phyloP scores from a whole-genome alignment of 2,888 invertebrate genomes.

The Drosophila koepferae region DNA sequence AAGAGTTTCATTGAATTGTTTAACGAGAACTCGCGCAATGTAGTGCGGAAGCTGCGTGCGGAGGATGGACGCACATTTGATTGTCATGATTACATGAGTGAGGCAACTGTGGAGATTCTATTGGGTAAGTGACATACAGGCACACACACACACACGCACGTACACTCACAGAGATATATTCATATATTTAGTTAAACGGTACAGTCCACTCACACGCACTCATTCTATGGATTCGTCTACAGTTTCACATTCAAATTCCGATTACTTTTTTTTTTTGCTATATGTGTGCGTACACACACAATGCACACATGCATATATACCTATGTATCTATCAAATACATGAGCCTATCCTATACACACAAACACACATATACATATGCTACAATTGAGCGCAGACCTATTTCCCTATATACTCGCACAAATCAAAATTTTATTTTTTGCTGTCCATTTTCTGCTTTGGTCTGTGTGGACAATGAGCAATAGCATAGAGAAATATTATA shows the following conservation, averaged over 20 bases:
- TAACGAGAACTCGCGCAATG: slow-evolving; percentile 92
- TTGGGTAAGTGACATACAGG: slow-evolving; percentile 87
- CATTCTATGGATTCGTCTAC: slow-evolving; percentile 39
- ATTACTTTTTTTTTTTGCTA: slow-evolving; percentile 21
- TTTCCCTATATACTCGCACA: slow-evolving; percentile 73
- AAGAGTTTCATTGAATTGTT: slow-evolving; percentile 94
- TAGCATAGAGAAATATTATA: slow-evolving; percentile 22
- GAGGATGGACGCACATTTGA: slow-evolving; percentile 90
- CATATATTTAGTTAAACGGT: slow-evolving; percentile 31
- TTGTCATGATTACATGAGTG: slow-evolving; percentile 94
- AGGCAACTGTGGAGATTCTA: slow-evolving; percentile 93
- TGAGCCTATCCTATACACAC: neutral
- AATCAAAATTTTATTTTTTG: slow-evolving; percentile 64
- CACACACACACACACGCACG: slow-evolving; percentile 2
- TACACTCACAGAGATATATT: neutral
- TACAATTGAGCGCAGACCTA: slow-evolving; percentile 72
- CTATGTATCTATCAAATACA: slow-evolving; percentile 12
- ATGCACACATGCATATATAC: slow-evolving; percentile 2
- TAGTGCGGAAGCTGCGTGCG: slow-evolving; percentile 90
- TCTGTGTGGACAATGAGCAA: slow-evolving; percentile 52
- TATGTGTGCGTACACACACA: slow-evolving; percentile 28
- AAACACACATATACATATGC: slow-evolving; percentile 22
- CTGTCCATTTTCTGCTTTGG: slow-evolving; percentile 57
- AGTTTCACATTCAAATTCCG: slow-evolving; percentile 36
- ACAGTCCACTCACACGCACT: slow-evolving; percentile 65